phyloP scores from a whole-genome alignment of 2,797 vertebrate genomes.

The Petrocephalus sullivani region DNA sequence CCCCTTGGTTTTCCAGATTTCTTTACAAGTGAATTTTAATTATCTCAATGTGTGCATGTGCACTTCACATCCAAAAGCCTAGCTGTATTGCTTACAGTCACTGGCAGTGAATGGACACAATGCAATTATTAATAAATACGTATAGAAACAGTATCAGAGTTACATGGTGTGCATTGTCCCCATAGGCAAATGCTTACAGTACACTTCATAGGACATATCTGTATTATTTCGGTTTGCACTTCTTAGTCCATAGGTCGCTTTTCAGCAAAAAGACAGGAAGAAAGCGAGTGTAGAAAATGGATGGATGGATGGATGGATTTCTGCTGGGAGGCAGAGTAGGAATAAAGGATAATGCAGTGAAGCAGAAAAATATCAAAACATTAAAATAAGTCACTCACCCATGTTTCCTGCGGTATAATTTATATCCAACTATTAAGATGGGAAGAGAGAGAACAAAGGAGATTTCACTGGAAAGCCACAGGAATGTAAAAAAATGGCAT shows the following conservation, averaged over 20 bases:
- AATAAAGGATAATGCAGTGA: background rate
- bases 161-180: no score
- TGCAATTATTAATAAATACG: no score
- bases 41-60: no score
- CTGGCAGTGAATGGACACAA: no score
- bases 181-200: no score
- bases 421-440: rapidly evolving
- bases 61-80: no score
- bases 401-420: background rate
- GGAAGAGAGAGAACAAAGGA: background rate
- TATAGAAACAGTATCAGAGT: no score
- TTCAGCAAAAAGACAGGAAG: background rate
- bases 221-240: no score
- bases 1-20: no score
- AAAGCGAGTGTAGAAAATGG: background rate
- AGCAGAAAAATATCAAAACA: background rate
- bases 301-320: background rate
- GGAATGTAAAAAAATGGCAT: background rate
- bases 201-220: no score
- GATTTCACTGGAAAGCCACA: background rate
- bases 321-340: background rate
- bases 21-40: no score
- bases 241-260: background rate
- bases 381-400: background rate
- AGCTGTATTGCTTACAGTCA: no score